A percentile compares a stretch with the other conserved stretches of the same genome.
These are phyloP conservation scores for Oxyura jamaicensis DNA, from an alignment of 2,113 vertebrate species.

Conservation along the genomic window DNA sequence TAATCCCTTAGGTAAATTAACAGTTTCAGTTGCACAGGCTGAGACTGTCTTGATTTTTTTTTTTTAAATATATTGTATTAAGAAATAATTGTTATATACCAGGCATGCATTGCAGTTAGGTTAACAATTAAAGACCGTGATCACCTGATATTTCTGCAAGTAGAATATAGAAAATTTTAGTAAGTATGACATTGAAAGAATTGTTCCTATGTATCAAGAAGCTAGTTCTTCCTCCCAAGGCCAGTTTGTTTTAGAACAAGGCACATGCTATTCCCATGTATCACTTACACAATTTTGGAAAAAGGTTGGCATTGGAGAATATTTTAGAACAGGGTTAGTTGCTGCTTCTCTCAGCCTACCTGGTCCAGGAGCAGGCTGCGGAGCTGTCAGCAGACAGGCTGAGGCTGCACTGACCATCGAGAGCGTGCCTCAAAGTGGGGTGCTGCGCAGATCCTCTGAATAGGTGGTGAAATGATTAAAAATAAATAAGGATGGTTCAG, in stretches of 20 bases:
- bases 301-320: not conserved
- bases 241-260: not conserved
- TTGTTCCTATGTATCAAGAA: not conserved
- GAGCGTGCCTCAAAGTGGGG: not conserved
- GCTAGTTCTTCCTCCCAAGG: not conserved
- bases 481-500: not conserved
- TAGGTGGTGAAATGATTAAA: not conserved
- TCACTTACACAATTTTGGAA: not conserved
- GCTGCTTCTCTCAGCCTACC: not conserved
- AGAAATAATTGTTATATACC: constrained; percentile 8
- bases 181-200: not conserved
- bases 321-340: not conserved
- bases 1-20: constrained; percentile 8
- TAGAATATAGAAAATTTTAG: not conserved
- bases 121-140: not conserved
- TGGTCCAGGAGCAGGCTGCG: not conserved
- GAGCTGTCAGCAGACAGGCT: not conserved
- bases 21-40: constrained; percentile 14
- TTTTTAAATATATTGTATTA: constrained; percentile 35
- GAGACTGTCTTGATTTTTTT: constrained; percentile 16
- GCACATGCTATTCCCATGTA: not conserved
- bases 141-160: not conserved
- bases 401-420: not conserved
- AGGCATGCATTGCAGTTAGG: not conserved
- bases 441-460: not conserved